Evolutionary conservation across 2,888 invertebrate genomes (phyloP), one percentile per base, ranked within the genome.

Genomic region (Dasypogon diadema): DNA sequence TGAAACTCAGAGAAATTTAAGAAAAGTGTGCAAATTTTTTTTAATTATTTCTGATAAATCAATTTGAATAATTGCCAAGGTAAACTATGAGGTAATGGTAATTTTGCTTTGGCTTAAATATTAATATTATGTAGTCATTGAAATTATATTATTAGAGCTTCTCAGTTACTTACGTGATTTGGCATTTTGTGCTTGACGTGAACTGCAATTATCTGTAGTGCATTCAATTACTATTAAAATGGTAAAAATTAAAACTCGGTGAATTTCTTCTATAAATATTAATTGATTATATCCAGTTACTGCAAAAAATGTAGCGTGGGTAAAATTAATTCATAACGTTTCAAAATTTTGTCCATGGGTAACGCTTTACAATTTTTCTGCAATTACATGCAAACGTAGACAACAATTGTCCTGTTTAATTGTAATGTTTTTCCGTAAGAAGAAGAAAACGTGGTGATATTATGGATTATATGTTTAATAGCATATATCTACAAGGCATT

Each of bases 71-170:
- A 16, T 54, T 54, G 8, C 22, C 21, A 8, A 18, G 5, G 1
- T 21, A 18, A 12, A 54, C 18, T 14, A 10, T 54, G 21, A 21
- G 12, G 6, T 18, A 21, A 51, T 54, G 8, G 8, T 2, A 24
- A 30, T n/a, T 26, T 26, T 22, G 54, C 51, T 70, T 70, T 70
- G 70, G 70, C 70, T 70, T 70, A 70, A 54, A 54, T 70, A 70
- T 70, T 54, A 70, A 10, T 18, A 21, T n/a, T 48, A 63, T 42
- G 42, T 34, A 5, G 6, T 24, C 46, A 46, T 48, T 24, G n/a
- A 4, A 48, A 48, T n/a, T n/a, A 14, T 14, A 5, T 48, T 21
- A 42, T 12, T 63, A 21, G 37, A 6, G 21, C 63, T 12, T 24
- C 51, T 58, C 26, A 51, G 16, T 54, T 70, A 70, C 70, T 70